Evolutionary conservation across 2,797 vertebrate genomes (phyloP), one percentile per base, ranked within the genome.

Genomic region (Eospalax fontanierii): DNA sequence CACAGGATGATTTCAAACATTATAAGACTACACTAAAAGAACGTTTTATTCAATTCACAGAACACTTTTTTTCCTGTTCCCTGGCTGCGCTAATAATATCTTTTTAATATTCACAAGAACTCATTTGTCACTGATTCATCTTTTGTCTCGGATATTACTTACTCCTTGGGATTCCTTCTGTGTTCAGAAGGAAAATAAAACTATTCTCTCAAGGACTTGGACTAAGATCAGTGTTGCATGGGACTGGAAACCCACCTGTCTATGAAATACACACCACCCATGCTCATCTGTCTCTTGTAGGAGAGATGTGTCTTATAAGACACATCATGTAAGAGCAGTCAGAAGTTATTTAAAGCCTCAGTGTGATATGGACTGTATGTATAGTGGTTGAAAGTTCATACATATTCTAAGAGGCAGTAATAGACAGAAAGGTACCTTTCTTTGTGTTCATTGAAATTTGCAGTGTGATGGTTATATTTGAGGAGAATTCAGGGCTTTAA

Each of bases 331-430:
- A 78, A 76, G 9, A 9, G 2, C n/a, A 81, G 50, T 35, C 0
- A 57, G 26, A 28, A 2, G 11, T 12, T 21, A 66, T 43, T 24
- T 35, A 76, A 92, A 89, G 5, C 7, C 4, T 82, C 40, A 54
- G 1, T 92, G 65, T 73, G 24, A 70, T 61, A 19, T 54, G n/a
- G 6, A 4, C 61, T 85, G 0, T 76, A 50, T 35, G 7, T 14
- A 54, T 6, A 76, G 1, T 66, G 71, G 61, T 38, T 28, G 35
- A 68, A 87, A 8, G 0, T 4, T 94, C 3, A 1, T 22, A n/a
- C 6, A 0, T 73, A 63, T 30, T 21, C 2, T 46, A 1, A 1
- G 78, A 75, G 28, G 2, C 2, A 33, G 0, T 76, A 38, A 9
- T n/a, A 70, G 35, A 1, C 16, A 89, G 26, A 18, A 75, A 1